These are phyloP conservation scores for Orussus abietinus DNA, from an alignment of 1,140 invertebrate species.

Conservation along the genomic window DNA sequence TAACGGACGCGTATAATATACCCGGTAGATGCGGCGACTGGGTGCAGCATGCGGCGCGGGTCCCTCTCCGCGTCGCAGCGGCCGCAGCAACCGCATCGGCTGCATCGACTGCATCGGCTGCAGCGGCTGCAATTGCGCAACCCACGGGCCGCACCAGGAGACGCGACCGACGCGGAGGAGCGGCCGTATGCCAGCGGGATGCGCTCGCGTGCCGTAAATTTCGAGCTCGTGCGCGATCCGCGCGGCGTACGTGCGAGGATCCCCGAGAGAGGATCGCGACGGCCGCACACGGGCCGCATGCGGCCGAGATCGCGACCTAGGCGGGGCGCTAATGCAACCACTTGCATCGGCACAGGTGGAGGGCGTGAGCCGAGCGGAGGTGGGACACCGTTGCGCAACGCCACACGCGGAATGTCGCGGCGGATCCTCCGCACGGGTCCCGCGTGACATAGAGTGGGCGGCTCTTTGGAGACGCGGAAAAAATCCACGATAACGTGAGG, in stretches of 20 bases:
- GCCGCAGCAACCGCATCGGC: conserved; percentile 24
- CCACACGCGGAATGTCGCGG: no score
- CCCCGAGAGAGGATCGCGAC: conserved; percentile 25
- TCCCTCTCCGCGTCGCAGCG: conserved; percentile 24
- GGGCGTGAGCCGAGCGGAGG: no score
- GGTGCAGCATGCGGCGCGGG: conserved; percentile 38
- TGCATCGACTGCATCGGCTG: no score
- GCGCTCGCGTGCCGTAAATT: conserved; percentile 52
- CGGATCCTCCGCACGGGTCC: no score
- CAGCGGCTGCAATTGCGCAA: no score
- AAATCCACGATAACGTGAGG: no score
- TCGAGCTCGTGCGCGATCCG: conserved; percentile 45
- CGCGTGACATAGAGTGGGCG: no score
- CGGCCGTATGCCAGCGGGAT: conserved; percentile 20
- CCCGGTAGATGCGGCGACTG: conserved; percentile 24
- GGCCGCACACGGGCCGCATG: no score
- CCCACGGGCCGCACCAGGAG: conserved; percentile 6
- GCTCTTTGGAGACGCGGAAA: no score
- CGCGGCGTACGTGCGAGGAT: conserved; percentile 44
- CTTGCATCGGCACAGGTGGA: no score
- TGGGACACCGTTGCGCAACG: no score
- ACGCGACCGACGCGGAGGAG: conserved; percentile 9
- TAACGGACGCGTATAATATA: conserved; percentile 5
- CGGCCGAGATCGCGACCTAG: conserved; percentile 32
- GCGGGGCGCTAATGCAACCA: no score